These are phyloP conservation scores for Halictus quadricinctus DNA, from an alignment of 2,888 invertebrate genomes.

Conservation along the genomic window DNA sequence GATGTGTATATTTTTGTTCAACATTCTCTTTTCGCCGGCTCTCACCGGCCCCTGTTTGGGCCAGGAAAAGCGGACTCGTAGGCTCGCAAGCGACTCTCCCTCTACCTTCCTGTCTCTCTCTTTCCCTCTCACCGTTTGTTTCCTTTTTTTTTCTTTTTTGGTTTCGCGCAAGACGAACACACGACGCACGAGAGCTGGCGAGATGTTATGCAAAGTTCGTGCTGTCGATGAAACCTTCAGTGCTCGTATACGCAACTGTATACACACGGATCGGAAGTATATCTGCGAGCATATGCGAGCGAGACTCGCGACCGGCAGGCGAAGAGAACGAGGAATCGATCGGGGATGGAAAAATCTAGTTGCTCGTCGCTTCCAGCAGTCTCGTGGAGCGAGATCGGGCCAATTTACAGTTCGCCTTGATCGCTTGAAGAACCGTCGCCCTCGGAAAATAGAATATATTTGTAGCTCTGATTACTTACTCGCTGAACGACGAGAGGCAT, in stretches of 20 bases:
- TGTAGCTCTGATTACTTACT: slow-evolving; percentile 42
- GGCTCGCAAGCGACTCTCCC: slow-evolving; percentile 33
- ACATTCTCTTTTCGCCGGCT: slow-evolving; percentile 21
- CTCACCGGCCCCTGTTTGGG: slow-evolving; percentile 32
- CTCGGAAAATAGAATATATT: slow-evolving; percentile 37
- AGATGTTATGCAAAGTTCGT: slow-evolving; percentile 57
- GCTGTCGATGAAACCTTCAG: slow-evolving; percentile 45
- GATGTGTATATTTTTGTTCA: slow-evolving; percentile 25
- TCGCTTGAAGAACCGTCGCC: slow-evolving; percentile 34
- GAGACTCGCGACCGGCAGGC: background rate
- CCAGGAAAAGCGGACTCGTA: slow-evolving; percentile 45
- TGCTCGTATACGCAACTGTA: slow-evolving; percentile 2
- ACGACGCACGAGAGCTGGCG: slow-evolving; percentile 53
- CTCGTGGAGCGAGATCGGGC: slow-evolving; percentile 2
- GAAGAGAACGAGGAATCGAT: slow-evolving; percentile 22
- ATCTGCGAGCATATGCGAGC: background rate
- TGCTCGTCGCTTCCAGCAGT: background rate
- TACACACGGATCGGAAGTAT: background rate
- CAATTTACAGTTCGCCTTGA: slow-evolving; percentile 1
- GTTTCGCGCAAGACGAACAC: slow-evolving; percentile 20
- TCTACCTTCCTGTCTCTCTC: slow-evolving; percentile 24
- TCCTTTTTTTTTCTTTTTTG: slow-evolving; percentile 26
- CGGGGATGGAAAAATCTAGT: slow-evolving; percentile 48
- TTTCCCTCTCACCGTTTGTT: slow-evolving; percentile 39
- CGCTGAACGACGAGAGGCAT: background rate